These are phyloP conservation scores for Gobiocypris rarus DNA, from an alignment of 2,113 vertebrate species.

Conservation along the genomic window DNA sequence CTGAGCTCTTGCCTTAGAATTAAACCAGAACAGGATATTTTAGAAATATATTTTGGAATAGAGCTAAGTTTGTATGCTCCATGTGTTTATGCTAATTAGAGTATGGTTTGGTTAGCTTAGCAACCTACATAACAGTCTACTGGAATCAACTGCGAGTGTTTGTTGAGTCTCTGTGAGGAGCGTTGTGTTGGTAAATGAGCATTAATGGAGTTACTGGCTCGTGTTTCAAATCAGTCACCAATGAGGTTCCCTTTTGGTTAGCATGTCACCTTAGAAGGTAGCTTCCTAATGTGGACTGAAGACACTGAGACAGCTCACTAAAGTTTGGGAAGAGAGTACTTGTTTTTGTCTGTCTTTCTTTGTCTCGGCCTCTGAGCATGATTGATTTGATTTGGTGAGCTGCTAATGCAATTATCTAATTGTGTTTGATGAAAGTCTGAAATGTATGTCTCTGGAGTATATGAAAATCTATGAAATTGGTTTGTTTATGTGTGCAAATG, in stretches of 20 bases:
- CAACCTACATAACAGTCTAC: background rate
- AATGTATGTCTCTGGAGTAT: slow-evolving; percentile 10
- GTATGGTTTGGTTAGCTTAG: background rate
- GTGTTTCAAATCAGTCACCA: slow-evolving; percentile 6
- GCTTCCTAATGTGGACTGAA: background rate
- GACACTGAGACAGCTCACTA: background rate
- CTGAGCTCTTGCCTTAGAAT: background rate
- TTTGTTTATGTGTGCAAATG: slow-evolving; percentile 31
- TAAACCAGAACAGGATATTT: background rate
- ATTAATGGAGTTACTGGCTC: slow-evolving; percentile 17
- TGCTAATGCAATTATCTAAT: slow-evolving; percentile 30
- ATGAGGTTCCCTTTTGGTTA: background rate
- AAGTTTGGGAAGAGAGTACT: background rate
- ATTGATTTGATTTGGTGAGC: slow-evolving; percentile 33
- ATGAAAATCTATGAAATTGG: slow-evolving; percentile 17
- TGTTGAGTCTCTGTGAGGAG: background rate
- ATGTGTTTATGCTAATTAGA: background rate
- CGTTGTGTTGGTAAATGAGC: background rate
- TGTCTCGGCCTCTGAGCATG: background rate
- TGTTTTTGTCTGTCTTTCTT: background rate
- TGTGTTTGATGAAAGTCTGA: slow-evolving; percentile 30
- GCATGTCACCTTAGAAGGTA: slow-evolving; percentile 4
- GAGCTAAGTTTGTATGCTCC: background rate
- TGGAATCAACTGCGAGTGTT: background rate
- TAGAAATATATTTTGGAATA: background rate